Conservation (phyloP, 2,888 invertebrate species). For the Drosophila atroscutellata region DNA sequence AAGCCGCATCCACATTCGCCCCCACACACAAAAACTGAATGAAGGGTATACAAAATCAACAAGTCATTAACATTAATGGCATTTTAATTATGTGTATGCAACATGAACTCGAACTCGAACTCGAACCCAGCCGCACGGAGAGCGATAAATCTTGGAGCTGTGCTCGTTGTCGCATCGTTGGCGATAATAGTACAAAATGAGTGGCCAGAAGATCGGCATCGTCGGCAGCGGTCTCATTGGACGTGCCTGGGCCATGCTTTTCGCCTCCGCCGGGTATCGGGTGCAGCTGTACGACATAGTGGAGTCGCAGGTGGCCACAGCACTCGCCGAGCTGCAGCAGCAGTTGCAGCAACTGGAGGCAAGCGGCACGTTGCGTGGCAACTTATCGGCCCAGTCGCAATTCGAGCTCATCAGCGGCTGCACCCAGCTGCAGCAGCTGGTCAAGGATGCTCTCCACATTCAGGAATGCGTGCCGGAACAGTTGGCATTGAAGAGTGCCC, state of each 20-base stretch:
- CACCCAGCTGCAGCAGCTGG: slow-evolving; percentile 89
- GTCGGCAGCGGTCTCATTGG: slow-evolving; percentile 97
- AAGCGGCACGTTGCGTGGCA: slow-evolving; percentile 90
- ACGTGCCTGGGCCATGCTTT: slow-evolving; percentile 98
- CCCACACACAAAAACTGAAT: neutral
- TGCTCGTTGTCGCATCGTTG: slow-evolving; percentile 16
- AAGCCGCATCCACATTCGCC: slow-evolving; percentile 17
- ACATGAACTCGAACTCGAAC: slow-evolving; percentile 56
- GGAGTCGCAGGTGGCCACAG: slow-evolving; percentile 90
- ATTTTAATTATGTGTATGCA: slow-evolving; percentile 57
- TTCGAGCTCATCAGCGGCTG: slow-evolving; percentile 90
- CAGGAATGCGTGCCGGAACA: slow-evolving; percentile 98
- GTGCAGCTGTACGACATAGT: slow-evolving; percentile 95
- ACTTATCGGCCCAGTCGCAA: slow-evolving; percentile 90
- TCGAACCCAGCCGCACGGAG: neutral
- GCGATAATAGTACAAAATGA: slow-evolving; percentile 73
- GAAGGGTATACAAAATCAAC: slow-evolving; percentile 35
- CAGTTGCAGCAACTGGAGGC: slow-evolving; percentile 90
- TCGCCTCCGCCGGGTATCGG: slow-evolving; percentile 95
- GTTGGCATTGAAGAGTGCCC: slow-evolving; percentile 92
- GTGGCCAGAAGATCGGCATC: slow-evolving; percentile 90
- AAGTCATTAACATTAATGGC: slow-evolving; percentile 65
- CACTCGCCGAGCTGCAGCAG: slow-evolving; percentile 89
- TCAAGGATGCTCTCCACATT: slow-evolving; percentile 91
- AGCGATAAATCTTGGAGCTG: slow-evolving; percentile 66